Conservation (phyloP, 2,888 invertebrate genomes). For the Gymnosoma rotundatum region DNA sequence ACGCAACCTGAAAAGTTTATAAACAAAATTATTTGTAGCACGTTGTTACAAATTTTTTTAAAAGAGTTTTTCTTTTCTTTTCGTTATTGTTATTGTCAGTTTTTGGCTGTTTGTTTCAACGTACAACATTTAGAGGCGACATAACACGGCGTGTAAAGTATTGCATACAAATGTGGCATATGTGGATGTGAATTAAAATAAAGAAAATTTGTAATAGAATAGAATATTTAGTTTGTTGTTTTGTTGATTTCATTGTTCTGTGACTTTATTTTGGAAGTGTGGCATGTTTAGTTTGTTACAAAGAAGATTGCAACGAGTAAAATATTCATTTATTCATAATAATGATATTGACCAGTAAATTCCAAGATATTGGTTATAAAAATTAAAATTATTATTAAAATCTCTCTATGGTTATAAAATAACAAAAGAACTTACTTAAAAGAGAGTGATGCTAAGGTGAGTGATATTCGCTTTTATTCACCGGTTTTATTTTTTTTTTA, state of each 20-base stretch:
- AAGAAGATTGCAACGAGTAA: neutral
- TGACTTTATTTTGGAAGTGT: neutral
- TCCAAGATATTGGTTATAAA: no score
- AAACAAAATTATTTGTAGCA: slow-evolving; percentile 65
- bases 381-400: no score
- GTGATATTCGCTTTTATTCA: no score
- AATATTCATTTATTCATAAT: no score
- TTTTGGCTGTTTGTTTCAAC: slow-evolving; percentile 33
- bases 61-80: slow-evolving; percentile 55
- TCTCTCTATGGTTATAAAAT: no score
- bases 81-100: slow-evolving; percentile 5
- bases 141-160: slow-evolving; percentile 66
- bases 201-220: slow-evolving; percentile 44
- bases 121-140: slow-evolving; percentile 59
- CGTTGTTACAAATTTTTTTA: slow-evolving; percentile 69
- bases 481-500: no score
- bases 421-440: no score
- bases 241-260: slow-evolving; percentile 39
- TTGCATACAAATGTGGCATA: slow-evolving; percentile 70
- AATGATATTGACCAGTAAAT: no score
- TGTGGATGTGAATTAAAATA: slow-evolving; percentile 58
- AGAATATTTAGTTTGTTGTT: slow-evolving; percentile 56
- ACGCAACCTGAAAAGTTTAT: slow-evolving; percentile 57
- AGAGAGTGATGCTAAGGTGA: no score
- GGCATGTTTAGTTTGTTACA: slow-evolving; percentile 24